Conservation (phyloP, 2,888 invertebrate genomes). For the Dryococelus australis region DNA sequence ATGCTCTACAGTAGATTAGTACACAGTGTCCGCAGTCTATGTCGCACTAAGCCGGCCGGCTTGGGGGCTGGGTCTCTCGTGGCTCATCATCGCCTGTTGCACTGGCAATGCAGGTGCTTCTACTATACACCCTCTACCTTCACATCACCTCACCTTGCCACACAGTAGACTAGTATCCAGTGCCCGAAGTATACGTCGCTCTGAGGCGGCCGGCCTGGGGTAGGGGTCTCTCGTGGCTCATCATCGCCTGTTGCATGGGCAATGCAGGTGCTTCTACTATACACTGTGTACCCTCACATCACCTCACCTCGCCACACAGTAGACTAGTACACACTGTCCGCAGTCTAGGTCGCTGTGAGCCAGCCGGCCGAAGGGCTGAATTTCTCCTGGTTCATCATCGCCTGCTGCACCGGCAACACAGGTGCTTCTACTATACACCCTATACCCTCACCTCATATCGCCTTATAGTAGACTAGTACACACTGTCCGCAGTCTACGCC, state of each 20-base stretch:
- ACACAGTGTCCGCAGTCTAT: conserved; percentile 59
- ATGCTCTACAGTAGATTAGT: too few species aligned
- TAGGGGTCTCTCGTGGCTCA: conserved; percentile 64
- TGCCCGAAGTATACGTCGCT: conserved; percentile 61
- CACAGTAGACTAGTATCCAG: conserved; percentile 48
- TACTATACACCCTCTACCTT: too few species aligned
- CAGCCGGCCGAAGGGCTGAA: conserved; percentile 64
- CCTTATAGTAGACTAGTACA: too few species aligned
- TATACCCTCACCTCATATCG: too few species aligned
- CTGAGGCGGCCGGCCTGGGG: conserved; percentile 64
- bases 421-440: conserved; percentile 53
- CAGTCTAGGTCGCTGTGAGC: conserved; percentile 62
- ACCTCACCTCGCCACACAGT: too few species aligned
- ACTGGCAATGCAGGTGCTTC: conserved; percentile 61
- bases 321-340: conserved; percentile 58
- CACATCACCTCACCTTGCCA: too few species aligned
- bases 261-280: conserved; percentile 59
- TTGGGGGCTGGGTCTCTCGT: conserved; percentile 65
- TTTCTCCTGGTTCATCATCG: conserved; percentile 65
- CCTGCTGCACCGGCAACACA: conserved; percentile 64
- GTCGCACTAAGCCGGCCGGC: conserved; percentile 62
- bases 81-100: conserved; percentile 66
- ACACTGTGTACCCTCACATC: too few species aligned
- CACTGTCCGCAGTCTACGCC: too few species aligned
- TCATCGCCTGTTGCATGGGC: conserved; percentile 65